phyloP scores from a whole-genome alignment of 1,140 invertebrate genomes.

The Ceratosolen fusciceps region DNA sequence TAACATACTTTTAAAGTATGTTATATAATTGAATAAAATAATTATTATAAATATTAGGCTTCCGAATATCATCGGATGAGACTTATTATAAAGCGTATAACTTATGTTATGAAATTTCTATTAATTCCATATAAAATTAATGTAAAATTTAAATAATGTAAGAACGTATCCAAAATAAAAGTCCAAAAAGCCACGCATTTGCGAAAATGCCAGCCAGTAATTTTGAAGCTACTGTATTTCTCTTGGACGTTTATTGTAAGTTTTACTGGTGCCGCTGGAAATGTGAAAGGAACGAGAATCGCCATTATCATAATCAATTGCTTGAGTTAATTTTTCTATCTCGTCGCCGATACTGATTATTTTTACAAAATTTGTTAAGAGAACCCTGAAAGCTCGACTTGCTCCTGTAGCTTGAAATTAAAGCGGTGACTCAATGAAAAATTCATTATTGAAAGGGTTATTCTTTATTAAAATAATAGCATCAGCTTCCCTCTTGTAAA shows the following conservation, averaged over 20 bases:
- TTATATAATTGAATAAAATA: no score
- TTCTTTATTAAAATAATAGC: constrained; percentile 76
- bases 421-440: no score
- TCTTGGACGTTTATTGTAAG: not conserved
- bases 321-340: not conserved
- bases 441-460: no score
- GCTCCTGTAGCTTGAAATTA: constrained; percentile 22
- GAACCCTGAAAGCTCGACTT: constrained; percentile 20
- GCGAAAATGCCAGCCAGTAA: constrained; percentile 38
- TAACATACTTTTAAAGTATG: no score
- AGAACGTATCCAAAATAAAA: no score
- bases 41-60: no score
- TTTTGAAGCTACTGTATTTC: constrained; percentile 25
- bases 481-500: constrained; percentile 79
- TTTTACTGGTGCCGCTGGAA: not conserved
- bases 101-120: no score
- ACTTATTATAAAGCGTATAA: no score
- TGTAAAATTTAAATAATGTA: no score
- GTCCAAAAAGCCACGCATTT: not conserved
- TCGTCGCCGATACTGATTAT: not conserved
- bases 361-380: not conserved
- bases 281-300: no score
- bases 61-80: no score
- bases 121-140: no score
- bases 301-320: not conserved